Conservation (phyloP, 1,140 invertebrate species). For the Drosophila pachea region DNA sequence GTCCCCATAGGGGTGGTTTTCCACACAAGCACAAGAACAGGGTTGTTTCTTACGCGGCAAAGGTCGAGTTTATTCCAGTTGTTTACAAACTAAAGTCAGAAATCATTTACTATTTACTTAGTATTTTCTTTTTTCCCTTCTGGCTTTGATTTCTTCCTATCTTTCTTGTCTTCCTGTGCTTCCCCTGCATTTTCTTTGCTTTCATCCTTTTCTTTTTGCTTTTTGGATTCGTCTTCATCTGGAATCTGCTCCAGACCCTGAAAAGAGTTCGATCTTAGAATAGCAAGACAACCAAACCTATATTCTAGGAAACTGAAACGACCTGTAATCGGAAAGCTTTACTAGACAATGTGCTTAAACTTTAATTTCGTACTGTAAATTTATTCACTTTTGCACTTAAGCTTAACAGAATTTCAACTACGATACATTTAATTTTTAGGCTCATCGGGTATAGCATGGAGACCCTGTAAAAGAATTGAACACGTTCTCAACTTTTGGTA, state of each 20-base stretch:
- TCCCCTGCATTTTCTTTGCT: slow-evolving; percentile 3
- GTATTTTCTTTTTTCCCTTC: not conserved
- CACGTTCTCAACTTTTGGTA: slow-evolving; percentile 22
- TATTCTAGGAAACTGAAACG: not conserved
- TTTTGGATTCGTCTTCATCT: slow-evolving; percentile 15
- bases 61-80: slow-evolving; percentile 41
- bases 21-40: slow-evolving; percentile 47
- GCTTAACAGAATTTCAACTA: slow-evolving; percentile 61
- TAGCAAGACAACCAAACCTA: not conserved
- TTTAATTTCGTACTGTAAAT: slow-evolving; percentile 48
- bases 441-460: slow-evolving; percentile 81
- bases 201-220: not conserved
- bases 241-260: slow-evolving; percentile 58
- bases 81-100: slow-evolving; percentile 16
- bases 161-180: too few species aligned
- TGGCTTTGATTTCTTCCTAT: slow-evolving; percentile 11
- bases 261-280: slow-evolving; percentile 20
- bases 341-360: not conserved
- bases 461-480: slow-evolving; percentile 79
- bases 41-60: slow-evolving; percentile 61
- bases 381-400: slow-evolving; percentile 74
- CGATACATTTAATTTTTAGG: slow-evolving; percentile 61
- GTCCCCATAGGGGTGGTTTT: slow-evolving; percentile 70
- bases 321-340: slow-evolving; percentile 5
- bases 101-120: not conserved